Base-by-base conservation (phyloP, 2,797 vertebrate genomes). In the Molossus molossus region DNA sequence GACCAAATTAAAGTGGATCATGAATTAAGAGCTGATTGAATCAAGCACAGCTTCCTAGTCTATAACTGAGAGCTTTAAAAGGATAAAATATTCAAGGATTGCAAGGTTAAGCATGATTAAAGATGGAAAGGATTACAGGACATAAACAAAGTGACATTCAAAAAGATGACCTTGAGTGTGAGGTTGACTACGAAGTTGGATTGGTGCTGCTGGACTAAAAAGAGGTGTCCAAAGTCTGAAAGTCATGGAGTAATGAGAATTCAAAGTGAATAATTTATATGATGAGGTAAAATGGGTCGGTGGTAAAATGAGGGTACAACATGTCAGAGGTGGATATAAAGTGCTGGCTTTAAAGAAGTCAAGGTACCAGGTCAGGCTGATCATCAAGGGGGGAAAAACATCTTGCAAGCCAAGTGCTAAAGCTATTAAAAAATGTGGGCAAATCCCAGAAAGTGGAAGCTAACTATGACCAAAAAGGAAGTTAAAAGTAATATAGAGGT, bases 101-200 rank as follows among this genome's bases (percentile, higher is more conserved):
- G 53, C 21, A 90, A 77, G 29, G 55, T 45, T 85, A 76, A 95
- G 10, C 4, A 73, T 82, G 80, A 81, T 29, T 92, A 40, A 88
- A 84, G 60, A 95, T 69, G 4, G 23, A 82, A 95, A 89, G 20
- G 29, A 69, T 65, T 87, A 79, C 21, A 88, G 45, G 37, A 80
- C 11, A 93, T 90, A 91, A 90, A 75, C 29, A 91, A 83, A 81
- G 70, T 33, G 82, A 58, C 45, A 92, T 87, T 92, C 75, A 58
- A 93, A 90, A 37, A 87, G 53, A 48, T 65, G 40, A 87, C 65
- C 12, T 9, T 40, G 53, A 87, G 55, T 55, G 15, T 83, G 25
- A 91, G 55, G 70, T 6, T 86, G 60, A 83, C 45, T 67, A n/a
- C 73, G 23, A 76, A 92, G 48, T 55, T 91, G 65, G 65, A 87